These are phyloP conservation scores for Syngnathus rostellatus DNA, from an alignment of 2,797 vertebrate genomes.

Conservation along the genomic window DNA sequence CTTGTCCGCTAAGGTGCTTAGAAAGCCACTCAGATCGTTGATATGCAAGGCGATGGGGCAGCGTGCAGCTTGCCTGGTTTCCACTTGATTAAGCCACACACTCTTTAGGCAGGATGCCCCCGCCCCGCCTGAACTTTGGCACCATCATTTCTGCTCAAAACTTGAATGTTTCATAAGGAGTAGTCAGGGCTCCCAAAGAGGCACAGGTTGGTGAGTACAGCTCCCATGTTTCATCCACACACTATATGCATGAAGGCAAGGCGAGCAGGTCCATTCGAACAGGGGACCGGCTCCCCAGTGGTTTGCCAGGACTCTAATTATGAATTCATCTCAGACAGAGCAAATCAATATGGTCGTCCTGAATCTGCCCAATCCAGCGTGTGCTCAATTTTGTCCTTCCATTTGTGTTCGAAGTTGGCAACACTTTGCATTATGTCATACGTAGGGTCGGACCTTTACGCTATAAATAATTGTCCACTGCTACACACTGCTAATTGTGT, in stretches of 20 bases:
- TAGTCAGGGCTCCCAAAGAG: not conserved
- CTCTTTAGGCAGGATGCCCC: constrained; percentile 55
- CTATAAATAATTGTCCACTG: not conserved
- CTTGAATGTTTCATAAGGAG: constrained; percentile 6
- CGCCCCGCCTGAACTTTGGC: constrained; percentile 25
- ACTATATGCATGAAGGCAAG: constrained; percentile 40
- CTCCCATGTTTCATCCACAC: constrained; percentile 41
- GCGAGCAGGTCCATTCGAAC: constrained; percentile 57
- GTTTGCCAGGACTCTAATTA: constrained; percentile 62
- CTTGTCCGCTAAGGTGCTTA: constrained; percentile 72
- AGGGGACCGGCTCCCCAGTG: constrained; percentile 56
- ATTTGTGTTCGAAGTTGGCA: constrained; percentile 40
- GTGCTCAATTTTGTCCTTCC: constrained; percentile 66
- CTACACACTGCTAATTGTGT: constrained; percentile 24
- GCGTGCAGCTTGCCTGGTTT: constrained; percentile 65
- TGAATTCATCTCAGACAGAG: constrained; percentile 67
- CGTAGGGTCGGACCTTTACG: constrained; percentile 21
- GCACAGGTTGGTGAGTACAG: constrained; percentile 2
- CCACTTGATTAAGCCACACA: constrained; percentile 68
- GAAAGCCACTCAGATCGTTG: constrained; percentile 73
- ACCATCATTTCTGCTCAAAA: constrained; percentile 44
- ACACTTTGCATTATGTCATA: constrained; percentile 28
- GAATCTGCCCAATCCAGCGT: constrained; percentile 47
- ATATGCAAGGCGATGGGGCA: constrained; percentile 75
- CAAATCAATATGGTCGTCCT: constrained; percentile 63